phyloP scores from a whole-genome alignment of 2,888 invertebrate species.

The Liposcelis brunnea region DNA sequence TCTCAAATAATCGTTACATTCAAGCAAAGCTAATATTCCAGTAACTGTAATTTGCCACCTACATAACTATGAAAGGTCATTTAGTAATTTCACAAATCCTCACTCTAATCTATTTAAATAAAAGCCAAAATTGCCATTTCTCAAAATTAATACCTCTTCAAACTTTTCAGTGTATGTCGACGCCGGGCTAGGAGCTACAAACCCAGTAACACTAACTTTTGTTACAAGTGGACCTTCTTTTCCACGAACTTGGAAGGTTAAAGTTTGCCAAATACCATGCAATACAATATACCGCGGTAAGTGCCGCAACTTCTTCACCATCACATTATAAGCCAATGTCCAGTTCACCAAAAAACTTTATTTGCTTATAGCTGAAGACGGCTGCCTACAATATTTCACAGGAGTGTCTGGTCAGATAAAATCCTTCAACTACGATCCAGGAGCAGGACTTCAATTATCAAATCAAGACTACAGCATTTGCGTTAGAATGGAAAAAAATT shows the following conservation, averaged over 20 bases:
- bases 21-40: too few relatives aligned
- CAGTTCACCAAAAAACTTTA: too few relatives aligned
- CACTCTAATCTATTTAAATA: too few relatives aligned
- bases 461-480: slow-evolving; percentile 83
- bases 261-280: slow-evolving; percentile 63
- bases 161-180: slow-evolving; percentile 58
- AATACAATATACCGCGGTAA: slow-evolving; percentile 50
- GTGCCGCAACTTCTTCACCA: too few relatives aligned
- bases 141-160: too few relatives aligned
- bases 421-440: slow-evolving; percentile 70
- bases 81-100: too few relatives aligned
- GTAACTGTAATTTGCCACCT: too few relatives aligned
- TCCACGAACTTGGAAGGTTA: slow-evolving; percentile 63
- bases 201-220: slow-evolving; percentile 62
- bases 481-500: slow-evolving; percentile 65
- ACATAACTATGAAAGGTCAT: too few relatives aligned
- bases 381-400: slow-evolving; percentile 61
- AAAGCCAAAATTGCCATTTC: too few relatives aligned
- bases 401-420: slow-evolving; percentile 65
- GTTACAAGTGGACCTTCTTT: slow-evolving; percentile 61
- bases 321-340: too few relatives aligned
- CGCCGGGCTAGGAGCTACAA: slow-evolving; percentile 54
- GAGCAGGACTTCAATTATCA: slow-evolving; percentile 57
- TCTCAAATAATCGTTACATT: too few relatives aligned
- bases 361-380: slow-evolving; percentile 42